These are phyloP conservation scores for Petrolisthes manimaculis DNA, from an alignment of 2,888 invertebrate genomes.

Conservation along the genomic window DNA sequence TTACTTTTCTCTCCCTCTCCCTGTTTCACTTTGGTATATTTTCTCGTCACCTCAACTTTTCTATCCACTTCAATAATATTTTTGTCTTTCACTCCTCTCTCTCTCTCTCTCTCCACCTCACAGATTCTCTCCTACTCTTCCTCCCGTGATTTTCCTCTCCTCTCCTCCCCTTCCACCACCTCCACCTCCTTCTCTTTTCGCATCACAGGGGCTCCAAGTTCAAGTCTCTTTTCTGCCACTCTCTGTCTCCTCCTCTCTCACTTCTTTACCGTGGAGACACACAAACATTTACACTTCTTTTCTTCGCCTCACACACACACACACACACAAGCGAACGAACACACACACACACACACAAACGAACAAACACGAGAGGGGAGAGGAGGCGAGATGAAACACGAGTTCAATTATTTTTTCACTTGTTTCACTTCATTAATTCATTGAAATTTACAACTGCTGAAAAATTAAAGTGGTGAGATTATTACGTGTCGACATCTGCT, in stretches of 20 bases:
- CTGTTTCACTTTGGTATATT: not conserved
- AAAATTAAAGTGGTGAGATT: too few relatives aligned
- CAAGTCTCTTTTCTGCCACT: not conserved
- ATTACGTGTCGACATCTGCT: too few relatives aligned
- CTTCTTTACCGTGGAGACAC: not conserved
- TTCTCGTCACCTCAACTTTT: too few relatives aligned
- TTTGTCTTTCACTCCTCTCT: not conserved
- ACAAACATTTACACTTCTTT: slow-evolving; percentile 12
- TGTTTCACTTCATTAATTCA: too few relatives aligned
- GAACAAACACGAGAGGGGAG: too few relatives aligned
- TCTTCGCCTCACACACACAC: slow-evolving; percentile 3
- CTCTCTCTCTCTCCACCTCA: not conserved
- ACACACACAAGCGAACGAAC: slow-evolving; percentile 14
- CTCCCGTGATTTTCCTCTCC: not conserved
- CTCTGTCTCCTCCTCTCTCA: not conserved
- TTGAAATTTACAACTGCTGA: too few relatives aligned
- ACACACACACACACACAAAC: slow-evolving; percentile 31
- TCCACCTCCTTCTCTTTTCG: not conserved
- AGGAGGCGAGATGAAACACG: too few relatives aligned
- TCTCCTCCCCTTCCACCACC: not conserved
- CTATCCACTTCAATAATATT: too few relatives aligned
- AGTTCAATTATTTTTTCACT: too few relatives aligned
- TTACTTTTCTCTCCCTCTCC: not conserved
- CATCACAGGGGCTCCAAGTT: not conserved
- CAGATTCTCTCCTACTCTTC: not conserved